Evolutionary conservation across 1,140 invertebrate species (phyloP).

Genomic region (Halictus rubicundus): DNA sequence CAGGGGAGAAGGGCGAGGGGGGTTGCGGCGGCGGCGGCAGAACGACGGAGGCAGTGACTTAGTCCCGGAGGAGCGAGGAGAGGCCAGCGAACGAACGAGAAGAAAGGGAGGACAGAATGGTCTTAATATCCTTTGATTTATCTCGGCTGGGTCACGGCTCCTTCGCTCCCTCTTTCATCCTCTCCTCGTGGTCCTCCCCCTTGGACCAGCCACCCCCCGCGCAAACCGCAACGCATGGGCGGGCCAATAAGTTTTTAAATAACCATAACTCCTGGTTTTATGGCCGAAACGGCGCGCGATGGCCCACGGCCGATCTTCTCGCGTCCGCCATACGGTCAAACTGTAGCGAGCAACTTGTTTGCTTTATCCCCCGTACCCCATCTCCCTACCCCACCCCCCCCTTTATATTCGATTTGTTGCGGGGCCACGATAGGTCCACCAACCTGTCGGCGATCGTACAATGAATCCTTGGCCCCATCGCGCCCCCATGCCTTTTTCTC

Average conservation of each 20-base stretch:
- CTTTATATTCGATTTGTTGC: constrained; percentile 54
- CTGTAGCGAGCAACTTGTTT: constrained; percentile 75
- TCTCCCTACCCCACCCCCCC: not conserved
- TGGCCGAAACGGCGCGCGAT: constrained; percentile 71
- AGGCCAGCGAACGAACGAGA: constrained; percentile 31
- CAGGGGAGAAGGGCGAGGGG: not conserved
- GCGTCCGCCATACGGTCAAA: constrained; percentile 61
- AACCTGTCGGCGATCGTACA: constrained; percentile 37
- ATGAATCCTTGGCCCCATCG: constrained; percentile 7
- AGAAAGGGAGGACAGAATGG: constrained; percentile 61
- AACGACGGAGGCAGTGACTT: constrained; percentile 23
- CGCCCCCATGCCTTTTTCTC: not conserved
- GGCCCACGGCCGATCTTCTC: constrained; percentile 57
- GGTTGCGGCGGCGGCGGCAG: not conserved
- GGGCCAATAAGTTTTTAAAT: constrained; percentile 80
- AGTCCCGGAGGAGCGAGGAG: constrained; percentile 9
- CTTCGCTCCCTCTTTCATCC: constrained; percentile 50
- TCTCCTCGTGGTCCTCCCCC: not conserved
- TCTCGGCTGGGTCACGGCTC: constrained; percentile 77
- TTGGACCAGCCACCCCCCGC: constrained; percentile 44
- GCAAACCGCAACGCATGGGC: constrained; percentile 75
- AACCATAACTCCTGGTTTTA: constrained; percentile 79
- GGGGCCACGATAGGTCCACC: constrained; percentile 30
- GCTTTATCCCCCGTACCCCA: constrained; percentile 50
- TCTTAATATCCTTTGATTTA: constrained; percentile 80